Base-by-base conservation (phyloP, 2,888 invertebrate species). In the Parnassius orleans region DNA sequence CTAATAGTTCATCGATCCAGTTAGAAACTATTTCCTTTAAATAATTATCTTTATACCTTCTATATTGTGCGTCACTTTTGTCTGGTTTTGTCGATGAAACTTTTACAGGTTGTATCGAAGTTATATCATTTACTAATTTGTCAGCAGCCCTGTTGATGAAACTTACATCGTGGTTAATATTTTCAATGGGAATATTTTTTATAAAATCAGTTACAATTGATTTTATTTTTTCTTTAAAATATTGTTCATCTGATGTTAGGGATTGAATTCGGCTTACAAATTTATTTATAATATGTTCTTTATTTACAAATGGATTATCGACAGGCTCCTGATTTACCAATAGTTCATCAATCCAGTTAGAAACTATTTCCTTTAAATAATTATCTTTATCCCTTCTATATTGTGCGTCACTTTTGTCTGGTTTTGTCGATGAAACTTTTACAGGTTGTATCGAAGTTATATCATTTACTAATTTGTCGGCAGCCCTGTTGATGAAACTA, bases 131-230 rank as follows among this genome's bases (percentile, higher is more conserved):
- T 5, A 82, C 61, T 19, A 84, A 68, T 44, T 66, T 67, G 56
- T 80, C 74, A 10, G 81, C 76, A 51, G 81, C 59, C 64, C 66
- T 73, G 15, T 74, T 71, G 9, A 83, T 63, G 65, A 75, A 76
- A 14, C 14, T 48, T 14, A 3, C 14, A 2, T 63, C 52, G 11
- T 51, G 66, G 65, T 72, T 75, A 14, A 72, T 73, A 47, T 68
- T 70, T 50, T 68, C 60, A 19, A 70, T 59, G 10, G 69, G 66
- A 42, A 67, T 59, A 24, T 60, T 50, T 44, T 67, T 66, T 46
- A 72, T 57, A 44, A 63, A 59, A 54, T 66, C 59, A 48, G 67
- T 64, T 15, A 72, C 60, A 12, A 67, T 61, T 24, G 51, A 52
- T 12, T 66, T 48, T 51, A 72, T n/a, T 10, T 65, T 33, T n/a